Evolutionary conservation across 2,113 vertebrate genomes (phyloP), one percentile per base, ranked within the genome.

Genomic region (Neolamprologus sp.): DNA sequence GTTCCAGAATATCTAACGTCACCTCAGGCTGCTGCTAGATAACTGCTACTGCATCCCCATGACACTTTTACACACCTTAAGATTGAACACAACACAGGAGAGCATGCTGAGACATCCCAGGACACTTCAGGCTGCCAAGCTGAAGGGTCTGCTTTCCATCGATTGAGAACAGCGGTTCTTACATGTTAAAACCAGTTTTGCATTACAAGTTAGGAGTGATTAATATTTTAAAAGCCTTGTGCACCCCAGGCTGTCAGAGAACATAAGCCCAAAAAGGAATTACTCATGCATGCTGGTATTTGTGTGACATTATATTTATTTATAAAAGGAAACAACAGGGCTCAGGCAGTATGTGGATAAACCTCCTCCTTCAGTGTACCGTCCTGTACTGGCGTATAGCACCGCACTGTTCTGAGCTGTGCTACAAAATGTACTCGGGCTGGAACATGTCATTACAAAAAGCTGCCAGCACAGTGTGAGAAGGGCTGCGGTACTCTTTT

Each of bases 151-250:
- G 92, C 53, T 87, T 91, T 83, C 71, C 86, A 87, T 91, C 73
- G 14, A 71, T 82, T 7, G 17, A 81, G 40, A 88, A 65, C 85
- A 80, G 80, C 2, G 1, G 71, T 35, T 71, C 53, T 68, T 68
- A 65, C 65, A 68, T 23, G 65, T 75, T 81, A 60, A 83, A 87
- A 82, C 53, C 58, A 83, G 51, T 89, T 87, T 85, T 86, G 81
- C 42, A 84, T 80, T 80, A 78, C 73, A 87, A 65, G 82, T 83
- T 81, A 9, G 47, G 78, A 49, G 71, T 58, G 85, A 93, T 89
- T 91, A 75, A 89, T 88, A 85, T 87, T 88, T 87, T 88, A n/a
- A 85, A 89, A 63, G 78, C 16, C 86, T 81, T 85, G 65, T 81
- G 75, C 35, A 79, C 73, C 17, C 31, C 35, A 58, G 35, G 83